These are phyloP conservation scores for Tetraodon nigroviridis DNA, from an alignment of 2,113 vertebrate genomes.

Conservation along the genomic window DNA sequence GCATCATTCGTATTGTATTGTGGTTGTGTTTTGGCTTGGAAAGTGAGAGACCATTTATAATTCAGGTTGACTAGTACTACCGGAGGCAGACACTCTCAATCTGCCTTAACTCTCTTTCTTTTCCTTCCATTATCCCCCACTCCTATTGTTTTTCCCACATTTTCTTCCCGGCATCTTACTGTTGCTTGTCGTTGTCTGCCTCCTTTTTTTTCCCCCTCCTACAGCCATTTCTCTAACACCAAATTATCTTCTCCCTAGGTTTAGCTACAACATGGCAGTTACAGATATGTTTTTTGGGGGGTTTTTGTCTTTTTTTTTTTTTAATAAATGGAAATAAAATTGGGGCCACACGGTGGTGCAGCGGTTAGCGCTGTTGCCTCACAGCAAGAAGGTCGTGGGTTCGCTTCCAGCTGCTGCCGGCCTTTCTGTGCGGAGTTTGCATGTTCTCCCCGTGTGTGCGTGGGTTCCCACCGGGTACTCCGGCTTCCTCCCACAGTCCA, in stretches of 20 bases:
- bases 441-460: no score
- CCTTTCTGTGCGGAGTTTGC: no score
- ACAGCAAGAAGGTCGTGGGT: no score
- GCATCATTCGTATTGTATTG: constrained; percentile 62
- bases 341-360: no score
- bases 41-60: constrained; percentile 69
- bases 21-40: constrained; percentile 63
- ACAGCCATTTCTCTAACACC: constrained; percentile 42
- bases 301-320: no score
- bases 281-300: no score
- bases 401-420: no score
- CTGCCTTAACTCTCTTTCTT: constrained; percentile 54
- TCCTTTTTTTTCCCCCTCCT: constrained; percentile 15
- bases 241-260: constrained; percentile 26
- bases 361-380: no score
- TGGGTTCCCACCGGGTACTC: no score
- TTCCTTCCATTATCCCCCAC: constrained; percentile 35
- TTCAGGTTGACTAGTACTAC: constrained; percentile 66
- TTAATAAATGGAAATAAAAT: no score
- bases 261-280: constrained; percentile 31
- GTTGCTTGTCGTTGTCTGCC: constrained; percentile 42
- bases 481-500: no score
- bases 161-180: constrained; percentile 33
- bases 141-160: constrained; percentile 19
- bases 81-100: constrained; percentile 65